These are phyloP conservation scores for Xanthorhoe spadicearia DNA, from an alignment of 2,888 invertebrate genomes.

Conservation along the genomic window DNA sequence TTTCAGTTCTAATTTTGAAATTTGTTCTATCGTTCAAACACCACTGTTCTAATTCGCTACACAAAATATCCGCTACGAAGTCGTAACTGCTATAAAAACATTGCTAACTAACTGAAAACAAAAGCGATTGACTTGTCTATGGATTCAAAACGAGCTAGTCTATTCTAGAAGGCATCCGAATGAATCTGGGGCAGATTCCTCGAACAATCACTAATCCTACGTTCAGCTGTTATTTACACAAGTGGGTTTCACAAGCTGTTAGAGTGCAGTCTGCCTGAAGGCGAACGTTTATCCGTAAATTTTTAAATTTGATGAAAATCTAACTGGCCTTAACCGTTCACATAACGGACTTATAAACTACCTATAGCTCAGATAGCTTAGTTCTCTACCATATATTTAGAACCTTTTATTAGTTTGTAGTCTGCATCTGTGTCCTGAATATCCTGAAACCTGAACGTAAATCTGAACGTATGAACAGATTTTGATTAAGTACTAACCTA, in stretches of 20 bases:
- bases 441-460: too few relatives aligned
- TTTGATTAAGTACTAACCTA: too few relatives aligned
- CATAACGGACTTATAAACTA: too few relatives aligned
- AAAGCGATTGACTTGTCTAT: conserved; percentile 31
- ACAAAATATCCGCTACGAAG: neutral
- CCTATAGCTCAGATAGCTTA: too few relatives aligned
- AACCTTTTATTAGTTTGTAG: too few relatives aligned
- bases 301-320: too few relatives aligned
- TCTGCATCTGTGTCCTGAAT: too few relatives aligned
- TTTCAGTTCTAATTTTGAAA: conserved; percentile 9
- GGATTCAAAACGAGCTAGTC: conserved; percentile 19
- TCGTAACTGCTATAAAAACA: neutral
- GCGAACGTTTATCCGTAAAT: conserved; percentile 1
- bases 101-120: conserved; percentile 21
- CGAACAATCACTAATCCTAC: conserved; percentile 37
- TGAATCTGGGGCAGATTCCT: conserved; percentile 32
- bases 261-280: conserved; percentile 18
- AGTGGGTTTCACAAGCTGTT: conserved; percentile 40
- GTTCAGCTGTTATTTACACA: conserved; percentile 39
- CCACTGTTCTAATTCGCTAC: too few relatives aligned
- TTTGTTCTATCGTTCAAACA: neutral
- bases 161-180: conserved; percentile 24
- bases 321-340: too few relatives aligned
- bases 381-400: too few relatives aligned
- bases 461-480: too few relatives aligned